These are phyloP conservation scores for Apodemia duryi DNA, from an alignment of 2,888 invertebrate genomes.

Conservation along the genomic window DNA sequence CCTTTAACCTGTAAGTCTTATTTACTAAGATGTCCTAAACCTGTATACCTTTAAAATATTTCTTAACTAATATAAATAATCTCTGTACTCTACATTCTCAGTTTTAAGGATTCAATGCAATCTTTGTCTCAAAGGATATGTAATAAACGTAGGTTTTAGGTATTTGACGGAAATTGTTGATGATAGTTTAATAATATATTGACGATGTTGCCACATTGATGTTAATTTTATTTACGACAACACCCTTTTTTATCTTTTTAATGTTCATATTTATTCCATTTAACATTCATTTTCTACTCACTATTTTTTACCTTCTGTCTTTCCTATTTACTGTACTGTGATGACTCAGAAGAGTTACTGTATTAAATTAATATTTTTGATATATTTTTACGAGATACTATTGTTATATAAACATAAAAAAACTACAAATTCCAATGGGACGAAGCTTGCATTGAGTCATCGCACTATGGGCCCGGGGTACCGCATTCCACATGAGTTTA, in stretches of 20 bases:
- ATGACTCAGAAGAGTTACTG: slow-evolving; percentile 70
- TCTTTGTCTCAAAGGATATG: slow-evolving; percentile 69
- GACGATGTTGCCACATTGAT: slow-evolving; percentile 69
- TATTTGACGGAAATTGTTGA: slow-evolving; percentile 36
- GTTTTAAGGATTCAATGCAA: slow-evolving; percentile 75
- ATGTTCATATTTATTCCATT: slow-evolving; percentile 53
- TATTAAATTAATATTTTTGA: slow-evolving; percentile 33
- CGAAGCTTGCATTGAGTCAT: slow-evolving; percentile 79
- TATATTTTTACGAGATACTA: slow-evolving; percentile 36
- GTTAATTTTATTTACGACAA: slow-evolving; percentile 66
- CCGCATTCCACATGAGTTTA: slow-evolving; percentile 31
- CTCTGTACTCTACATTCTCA: slow-evolving; percentile 60
- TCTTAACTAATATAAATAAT: slow-evolving; percentile 57
- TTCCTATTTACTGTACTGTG: slow-evolving; percentile 65
- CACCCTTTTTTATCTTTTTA: slow-evolving; percentile 44
- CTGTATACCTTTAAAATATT: slow-evolving; percentile 61
- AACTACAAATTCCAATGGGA: slow-evolving; percentile 55
- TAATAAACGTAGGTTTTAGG: slow-evolving; percentile 45
- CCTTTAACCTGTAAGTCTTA: slow-evolving; percentile 55
- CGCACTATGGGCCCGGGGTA: slow-evolving; percentile 71
- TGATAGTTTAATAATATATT: slow-evolving; percentile 63
- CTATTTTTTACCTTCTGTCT: slow-evolving; percentile 44
- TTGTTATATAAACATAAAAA: slow-evolving; percentile 19
- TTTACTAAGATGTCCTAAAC: slow-evolving; percentile 61
- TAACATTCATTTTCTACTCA: slow-evolving; percentile 54